Evolutionary conservation across 2,888 invertebrate species (phyloP).

Genomic region (Augochlorella aurata): DNA sequence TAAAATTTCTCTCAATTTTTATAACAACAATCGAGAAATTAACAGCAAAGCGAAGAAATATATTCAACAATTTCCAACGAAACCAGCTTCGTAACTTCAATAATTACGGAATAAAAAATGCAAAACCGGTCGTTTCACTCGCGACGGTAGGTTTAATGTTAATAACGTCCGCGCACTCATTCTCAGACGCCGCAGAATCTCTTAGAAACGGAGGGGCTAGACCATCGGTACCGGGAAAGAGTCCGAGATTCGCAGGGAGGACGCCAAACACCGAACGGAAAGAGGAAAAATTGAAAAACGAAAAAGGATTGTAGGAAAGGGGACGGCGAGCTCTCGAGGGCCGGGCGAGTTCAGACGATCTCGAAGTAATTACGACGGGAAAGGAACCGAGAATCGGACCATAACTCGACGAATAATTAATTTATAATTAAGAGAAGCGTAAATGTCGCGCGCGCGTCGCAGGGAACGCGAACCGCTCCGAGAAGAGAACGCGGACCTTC

Average conservation of each 20-base stretch:
- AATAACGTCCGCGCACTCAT: too few relatives aligned
- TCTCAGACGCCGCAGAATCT: too few relatives aligned
- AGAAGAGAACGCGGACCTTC: not conserved
- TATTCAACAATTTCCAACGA: too few relatives aligned
- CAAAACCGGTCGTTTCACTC: too few relatives aligned
- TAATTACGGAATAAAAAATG: too few relatives aligned
- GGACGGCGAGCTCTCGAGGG: not conserved
- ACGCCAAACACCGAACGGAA: constrained; percentile 4
- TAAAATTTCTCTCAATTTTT: too few relatives aligned
- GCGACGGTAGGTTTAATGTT: too few relatives aligned
- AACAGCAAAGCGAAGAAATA: too few relatives aligned
- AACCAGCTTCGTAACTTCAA: too few relatives aligned
- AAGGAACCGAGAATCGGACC: constrained; percentile 56
- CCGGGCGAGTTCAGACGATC: constrained; percentile 32
- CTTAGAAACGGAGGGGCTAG: not conserved
- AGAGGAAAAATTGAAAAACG: constrained; percentile 8
- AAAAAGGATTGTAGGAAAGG: not conserved
- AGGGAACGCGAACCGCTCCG: constrained; percentile 13
- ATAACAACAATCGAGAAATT: too few relatives aligned
- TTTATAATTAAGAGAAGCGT: constrained; percentile 68
- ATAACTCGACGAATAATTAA: constrained; percentile 68
- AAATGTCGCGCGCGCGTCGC: constrained; percentile 22
- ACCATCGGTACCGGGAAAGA: constrained; percentile 13
- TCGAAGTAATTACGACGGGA: constrained; percentile 62
- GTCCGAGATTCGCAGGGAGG: constrained; percentile 22